Conservation (phyloP, 2,797 vertebrate species). For the Urophycis tenuis region DNA sequence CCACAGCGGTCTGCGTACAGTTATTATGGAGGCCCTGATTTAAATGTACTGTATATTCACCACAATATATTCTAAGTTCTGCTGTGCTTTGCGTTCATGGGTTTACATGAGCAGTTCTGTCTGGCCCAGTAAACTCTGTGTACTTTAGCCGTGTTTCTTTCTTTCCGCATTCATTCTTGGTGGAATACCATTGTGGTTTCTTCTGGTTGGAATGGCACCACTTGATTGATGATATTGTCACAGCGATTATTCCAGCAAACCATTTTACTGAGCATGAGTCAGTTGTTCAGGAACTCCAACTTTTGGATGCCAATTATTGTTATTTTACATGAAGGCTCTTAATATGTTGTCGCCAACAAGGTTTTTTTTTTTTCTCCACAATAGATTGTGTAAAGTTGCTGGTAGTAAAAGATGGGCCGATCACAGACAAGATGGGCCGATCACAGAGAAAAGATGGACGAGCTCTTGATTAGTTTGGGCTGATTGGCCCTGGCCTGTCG, state of each 20-base stretch:
- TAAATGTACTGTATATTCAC: constrained; percentile 67
- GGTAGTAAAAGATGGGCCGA: neutral
- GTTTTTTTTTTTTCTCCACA: neutral
- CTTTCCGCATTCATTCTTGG: constrained; percentile 56
- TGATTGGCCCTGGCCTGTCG: neutral
- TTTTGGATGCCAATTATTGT: neutral
- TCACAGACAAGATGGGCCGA: neutral
- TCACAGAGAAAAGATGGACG: neutral
- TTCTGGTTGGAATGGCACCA: constrained; percentile 64
- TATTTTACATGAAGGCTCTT: neutral
- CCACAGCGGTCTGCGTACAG: constrained; percentile 44
- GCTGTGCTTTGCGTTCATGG: constrained; percentile 12
- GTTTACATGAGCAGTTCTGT: constrained; percentile 56
- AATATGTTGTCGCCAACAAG: neutral
- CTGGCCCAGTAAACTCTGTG: constrained; percentile 56
- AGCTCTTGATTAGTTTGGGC: neutral
- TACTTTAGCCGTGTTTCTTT: constrained; percentile 54
- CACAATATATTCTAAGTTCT: constrained; percentile 37
- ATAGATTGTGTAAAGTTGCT: neutral
- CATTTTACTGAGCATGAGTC: constrained; percentile 35
- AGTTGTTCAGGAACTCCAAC: constrained; percentile 25
- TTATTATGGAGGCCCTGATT: constrained; percentile 50
- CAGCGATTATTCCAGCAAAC: constrained; percentile 52
- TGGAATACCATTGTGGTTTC: constrained; percentile 67
- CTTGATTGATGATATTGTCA: constrained; percentile 70